Percentiles rank a stretch among this genome's conserved stretches.
Conservation (phyloP, 2,888 invertebrate genomes). For the Cenopis cana region DNA sequence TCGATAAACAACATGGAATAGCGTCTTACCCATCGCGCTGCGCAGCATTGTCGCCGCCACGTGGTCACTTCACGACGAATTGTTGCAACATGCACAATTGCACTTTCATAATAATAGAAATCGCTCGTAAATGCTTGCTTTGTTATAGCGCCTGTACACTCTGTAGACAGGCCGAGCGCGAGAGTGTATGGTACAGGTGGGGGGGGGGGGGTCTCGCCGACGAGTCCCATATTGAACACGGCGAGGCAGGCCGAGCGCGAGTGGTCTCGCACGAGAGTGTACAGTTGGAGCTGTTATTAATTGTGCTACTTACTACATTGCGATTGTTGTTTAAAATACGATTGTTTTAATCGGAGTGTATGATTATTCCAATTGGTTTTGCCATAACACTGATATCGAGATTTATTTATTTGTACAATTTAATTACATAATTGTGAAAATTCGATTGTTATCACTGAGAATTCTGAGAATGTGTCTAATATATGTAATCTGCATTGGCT, state of each 20-base stretch:
- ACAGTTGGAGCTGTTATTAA: slow-evolving; percentile 19
- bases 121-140: slow-evolving; percentile 19
- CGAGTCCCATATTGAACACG: too few species aligned
- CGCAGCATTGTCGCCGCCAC: slow-evolving; percentile 18
- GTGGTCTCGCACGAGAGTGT: too few species aligned
- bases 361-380: background rate
- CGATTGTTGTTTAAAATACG: slow-evolving; percentile 25
- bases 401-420: background rate
- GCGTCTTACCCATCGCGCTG: background rate
- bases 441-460: too few species aligned
- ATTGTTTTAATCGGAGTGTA: slow-evolving; percentile 13
- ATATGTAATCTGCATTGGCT: too few species aligned
- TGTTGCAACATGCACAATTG: slow-evolving; percentile 28
- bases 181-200: too few species aligned
- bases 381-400: background rate
- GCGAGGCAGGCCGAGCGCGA: too few species aligned
- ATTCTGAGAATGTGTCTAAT: too few species aligned
- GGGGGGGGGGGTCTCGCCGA: too few species aligned
- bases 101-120: slow-evolving; percentile 36
- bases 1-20: background rate
- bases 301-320: background rate
- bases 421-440: too few species aligned
- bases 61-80: slow-evolving; percentile 22
- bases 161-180: too few species aligned
- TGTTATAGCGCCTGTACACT: too few species aligned